A percentile compares a stretch with the other conserved stretches of the same genome.
Conservation (phyloP, 1,140 invertebrate genomes). For the Apis dorsata region DNA sequence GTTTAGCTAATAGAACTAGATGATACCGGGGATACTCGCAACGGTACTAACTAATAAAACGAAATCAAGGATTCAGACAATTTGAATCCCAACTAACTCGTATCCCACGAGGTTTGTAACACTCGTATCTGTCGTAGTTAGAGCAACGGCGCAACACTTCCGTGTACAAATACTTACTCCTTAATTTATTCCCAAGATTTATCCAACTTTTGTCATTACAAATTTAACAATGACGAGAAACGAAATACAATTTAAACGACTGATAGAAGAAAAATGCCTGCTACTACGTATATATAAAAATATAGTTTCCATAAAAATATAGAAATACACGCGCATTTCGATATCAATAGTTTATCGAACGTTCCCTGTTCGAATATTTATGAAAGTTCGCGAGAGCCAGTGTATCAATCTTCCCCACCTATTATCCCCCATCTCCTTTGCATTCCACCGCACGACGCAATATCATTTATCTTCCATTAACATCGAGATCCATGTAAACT, state of each 20-base stretch:
- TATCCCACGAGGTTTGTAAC: background rate
- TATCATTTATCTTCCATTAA: slow-evolving; percentile 51
- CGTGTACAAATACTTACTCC: background rate
- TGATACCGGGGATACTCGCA: too few relatives aligned
- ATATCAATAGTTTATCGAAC: background rate
- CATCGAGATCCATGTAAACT: slow-evolving; percentile 39
- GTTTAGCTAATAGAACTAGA: background rate
- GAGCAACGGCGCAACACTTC: background rate
- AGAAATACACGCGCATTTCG: background rate
- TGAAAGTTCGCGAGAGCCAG: slow-evolving; percentile 19
- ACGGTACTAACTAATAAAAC: background rate
- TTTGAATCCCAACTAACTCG: background rate
- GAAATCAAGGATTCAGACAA: background rate
- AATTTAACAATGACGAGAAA: background rate
- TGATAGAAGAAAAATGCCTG: background rate
- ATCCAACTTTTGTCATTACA: background rate
- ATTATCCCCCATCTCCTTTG: slow-evolving; percentile 4
- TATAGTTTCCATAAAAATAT: too few relatives aligned
- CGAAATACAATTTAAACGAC: background rate
- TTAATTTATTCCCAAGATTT: background rate
- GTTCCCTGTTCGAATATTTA: slow-evolving; percentile 25
- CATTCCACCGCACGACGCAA: slow-evolving; percentile 23
- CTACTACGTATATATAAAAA: background rate
- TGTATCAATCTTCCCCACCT: slow-evolving; percentile 26
- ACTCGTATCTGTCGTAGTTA: background rate